Percentiles rank a stretch among this genome's conserved stretches.
Evolutionary conservation across 2,113 vertebrate species (phyloP).

Genomic region (Macrotis lagotis): DNA sequence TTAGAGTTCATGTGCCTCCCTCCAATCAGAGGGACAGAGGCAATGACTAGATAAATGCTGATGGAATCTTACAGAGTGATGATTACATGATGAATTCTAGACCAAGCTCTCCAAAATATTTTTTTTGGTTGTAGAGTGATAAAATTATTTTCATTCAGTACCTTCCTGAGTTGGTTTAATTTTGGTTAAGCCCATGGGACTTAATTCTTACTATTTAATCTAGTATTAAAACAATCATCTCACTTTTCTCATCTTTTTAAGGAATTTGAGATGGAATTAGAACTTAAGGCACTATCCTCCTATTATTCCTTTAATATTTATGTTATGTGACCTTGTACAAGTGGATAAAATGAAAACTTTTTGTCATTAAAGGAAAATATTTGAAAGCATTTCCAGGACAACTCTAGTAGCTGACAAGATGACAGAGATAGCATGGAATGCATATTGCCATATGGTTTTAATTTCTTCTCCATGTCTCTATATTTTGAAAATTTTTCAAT

Average conservation of each 20-base stretch:
- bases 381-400: background rate
- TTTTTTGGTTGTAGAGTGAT: constrained; percentile 26
- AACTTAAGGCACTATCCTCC: background rate
- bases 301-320: background rate
- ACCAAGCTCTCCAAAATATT: background rate
- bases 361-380: background rate
- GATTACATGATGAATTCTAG: background rate
- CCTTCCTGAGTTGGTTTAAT: background rate
- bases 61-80: background rate
- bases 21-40: background rate
- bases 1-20: background rate
- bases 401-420: background rate
- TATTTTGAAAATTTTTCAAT: background rate
- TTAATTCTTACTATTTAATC: background rate
- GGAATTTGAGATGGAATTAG: background rate
- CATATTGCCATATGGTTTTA: background rate
- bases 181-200: constrained; percentile 18
- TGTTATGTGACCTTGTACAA: background rate
- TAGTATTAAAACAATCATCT: background rate
- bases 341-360: background rate
- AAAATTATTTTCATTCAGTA: constrained; percentile 14
- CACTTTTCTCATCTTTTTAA: background rate
- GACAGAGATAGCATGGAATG: background rate
- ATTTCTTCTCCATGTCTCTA: background rate
- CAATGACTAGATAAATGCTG: background rate